Conservation (phyloP, 2,113 vertebrate species). For the Brachypteracias leptosomus region DNA sequence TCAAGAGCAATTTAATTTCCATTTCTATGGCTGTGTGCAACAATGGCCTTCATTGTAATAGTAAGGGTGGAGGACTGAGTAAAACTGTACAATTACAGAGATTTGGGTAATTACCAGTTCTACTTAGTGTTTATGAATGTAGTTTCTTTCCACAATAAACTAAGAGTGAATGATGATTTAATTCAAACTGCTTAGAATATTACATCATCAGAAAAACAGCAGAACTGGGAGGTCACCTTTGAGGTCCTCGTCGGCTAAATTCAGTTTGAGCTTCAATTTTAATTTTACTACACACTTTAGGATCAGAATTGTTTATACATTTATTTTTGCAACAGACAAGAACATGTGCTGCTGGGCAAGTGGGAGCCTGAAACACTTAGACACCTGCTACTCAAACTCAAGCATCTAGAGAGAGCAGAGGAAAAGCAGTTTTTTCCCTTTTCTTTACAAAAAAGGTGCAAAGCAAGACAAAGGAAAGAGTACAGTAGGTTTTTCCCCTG, state of each 20-base stretch:
- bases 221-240: neutral
- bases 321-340: neutral
- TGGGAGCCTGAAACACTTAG: neutral
- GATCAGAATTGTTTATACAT: neutral
- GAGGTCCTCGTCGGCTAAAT: neutral
- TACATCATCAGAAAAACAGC: neutral
- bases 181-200: neutral
- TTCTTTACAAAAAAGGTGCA: neutral
- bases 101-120: neutral
- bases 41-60: neutral
- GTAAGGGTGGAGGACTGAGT: neutral
- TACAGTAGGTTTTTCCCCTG: fast-evolving
- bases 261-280: neutral
- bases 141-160: neutral
- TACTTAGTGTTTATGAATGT: neutral
- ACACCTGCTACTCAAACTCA: neutral
- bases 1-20: neutral
- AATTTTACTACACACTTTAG: neutral
- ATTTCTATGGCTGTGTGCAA: neutral
- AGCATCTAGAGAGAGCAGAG: neutral
- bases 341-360: neutral
- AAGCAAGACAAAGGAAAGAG: neutral
- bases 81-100: neutral
- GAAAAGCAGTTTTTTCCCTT: neutral
- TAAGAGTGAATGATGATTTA: neutral